Percentiles rank a stretch among this genome's conserved stretches.
phyloP scores from a whole-genome alignment of 1,140 invertebrate genomes.

The Stegodyphus dumicola region DNA sequence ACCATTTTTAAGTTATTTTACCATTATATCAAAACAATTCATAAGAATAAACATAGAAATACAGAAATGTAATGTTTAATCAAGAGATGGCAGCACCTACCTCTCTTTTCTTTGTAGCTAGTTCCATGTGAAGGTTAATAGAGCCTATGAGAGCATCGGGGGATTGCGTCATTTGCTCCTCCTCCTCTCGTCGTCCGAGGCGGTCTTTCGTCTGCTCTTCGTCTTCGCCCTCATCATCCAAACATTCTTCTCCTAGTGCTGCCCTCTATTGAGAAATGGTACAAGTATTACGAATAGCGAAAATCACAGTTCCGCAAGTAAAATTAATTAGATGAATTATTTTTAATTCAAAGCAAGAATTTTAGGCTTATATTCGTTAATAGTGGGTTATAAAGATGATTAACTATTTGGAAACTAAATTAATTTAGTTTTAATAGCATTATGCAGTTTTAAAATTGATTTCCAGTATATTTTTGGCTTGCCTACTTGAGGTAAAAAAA shows the following conservation, averaged over 20 bases:
- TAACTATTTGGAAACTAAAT: no score
- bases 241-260: constrained; percentile 55
- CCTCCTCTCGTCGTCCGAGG: constrained; percentile 33
- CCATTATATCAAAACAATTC: no score
- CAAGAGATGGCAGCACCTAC: constrained; percentile 56
- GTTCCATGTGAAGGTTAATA: constrained; percentile 53
- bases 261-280: constrained; percentile 29
- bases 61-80: neutral
- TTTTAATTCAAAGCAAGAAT: neutral
- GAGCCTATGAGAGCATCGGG: constrained; percentile 31
- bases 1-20: no score
- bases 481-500: no score
- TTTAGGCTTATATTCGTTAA: no score
- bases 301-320: neutral
- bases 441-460: no score
- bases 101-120: constrained; percentile 48
- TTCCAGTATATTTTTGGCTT: no score
- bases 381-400: no score
- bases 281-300: neutral
- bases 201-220: constrained; percentile 49
- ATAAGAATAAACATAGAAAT: no score
- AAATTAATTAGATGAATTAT: neutral
- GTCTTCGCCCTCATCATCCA: constrained; percentile 40
- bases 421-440: no score
- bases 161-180: constrained; percentile 53